Evolutionary conservation across 1,140 invertebrate species (phyloP).

Genomic region (Apocrypta bakeri): DNA sequence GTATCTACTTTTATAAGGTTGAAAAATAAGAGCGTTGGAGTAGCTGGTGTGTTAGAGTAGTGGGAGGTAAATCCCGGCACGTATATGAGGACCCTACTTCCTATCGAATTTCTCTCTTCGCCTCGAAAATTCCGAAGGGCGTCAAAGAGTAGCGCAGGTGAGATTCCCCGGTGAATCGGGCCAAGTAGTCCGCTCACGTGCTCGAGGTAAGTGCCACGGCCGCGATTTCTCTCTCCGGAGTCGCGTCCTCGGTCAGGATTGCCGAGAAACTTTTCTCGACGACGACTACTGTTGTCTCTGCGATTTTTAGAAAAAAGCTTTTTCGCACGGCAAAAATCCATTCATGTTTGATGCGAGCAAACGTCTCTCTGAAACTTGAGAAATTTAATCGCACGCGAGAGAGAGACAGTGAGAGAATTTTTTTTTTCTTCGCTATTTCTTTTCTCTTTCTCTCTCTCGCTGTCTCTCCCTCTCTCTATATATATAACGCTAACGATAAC

Average conservation of each 20-base stretch:
- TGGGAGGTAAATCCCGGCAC: background rate
- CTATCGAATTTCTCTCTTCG: background rate
- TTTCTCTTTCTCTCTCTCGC: no score
- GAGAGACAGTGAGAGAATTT: no score
- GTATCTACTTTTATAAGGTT: no score
- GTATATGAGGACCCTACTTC: background rate
- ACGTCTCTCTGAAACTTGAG: background rate
- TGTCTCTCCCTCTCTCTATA: no score
- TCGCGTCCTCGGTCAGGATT: background rate
- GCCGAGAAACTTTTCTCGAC: background rate
- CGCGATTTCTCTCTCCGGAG: background rate
- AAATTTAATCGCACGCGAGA: background rate
- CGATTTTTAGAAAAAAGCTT: background rate
- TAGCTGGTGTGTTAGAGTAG: no score
- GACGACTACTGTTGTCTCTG: background rate
- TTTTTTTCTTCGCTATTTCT: no score
- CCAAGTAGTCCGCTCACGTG: background rate
- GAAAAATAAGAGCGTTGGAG: no score
- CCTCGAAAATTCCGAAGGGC: background rate
- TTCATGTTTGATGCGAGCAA: background rate
- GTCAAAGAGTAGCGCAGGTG: background rate
- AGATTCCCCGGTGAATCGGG: background rate
- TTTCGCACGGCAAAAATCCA: background rate
- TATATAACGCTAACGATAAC: background rate
- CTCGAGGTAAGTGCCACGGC: background rate